Evolutionary conservation across 2,113 vertebrate species (phyloP).

Genomic region (Rhinoptilus africanus): DNA sequence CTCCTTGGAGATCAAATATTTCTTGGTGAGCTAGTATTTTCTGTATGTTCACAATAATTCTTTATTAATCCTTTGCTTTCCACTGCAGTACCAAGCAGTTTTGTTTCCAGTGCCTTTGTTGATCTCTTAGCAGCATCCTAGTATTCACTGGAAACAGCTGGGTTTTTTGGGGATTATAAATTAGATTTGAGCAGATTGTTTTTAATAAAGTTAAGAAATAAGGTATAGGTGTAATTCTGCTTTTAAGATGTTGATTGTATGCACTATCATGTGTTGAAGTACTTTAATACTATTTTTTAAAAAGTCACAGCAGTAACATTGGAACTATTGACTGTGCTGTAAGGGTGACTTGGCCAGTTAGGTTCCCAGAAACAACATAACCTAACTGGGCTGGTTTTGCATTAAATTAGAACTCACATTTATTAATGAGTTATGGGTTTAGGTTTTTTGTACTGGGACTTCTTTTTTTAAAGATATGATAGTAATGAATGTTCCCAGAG

Average conservation of each 20-base stretch:
- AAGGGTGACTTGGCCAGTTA: not conserved
- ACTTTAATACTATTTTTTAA: not conserved
- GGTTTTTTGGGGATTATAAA: not conserved
- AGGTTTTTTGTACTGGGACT: not conserved
- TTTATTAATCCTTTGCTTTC: not conserved
- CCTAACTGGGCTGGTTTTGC: not conserved
- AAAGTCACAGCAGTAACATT: not conserved
- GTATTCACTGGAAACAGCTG: not conserved
- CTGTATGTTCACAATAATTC: not conserved
- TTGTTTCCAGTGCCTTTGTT: not conserved
- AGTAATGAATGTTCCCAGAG: not conserved
- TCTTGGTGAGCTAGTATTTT: not conserved
- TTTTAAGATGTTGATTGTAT: not conserved
- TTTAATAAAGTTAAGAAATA: not conserved
- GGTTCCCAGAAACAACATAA: not conserved
- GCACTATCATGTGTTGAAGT: not conserved
- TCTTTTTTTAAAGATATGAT: not conserved
- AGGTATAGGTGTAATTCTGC: not conserved
- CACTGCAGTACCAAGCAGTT: not conserved
- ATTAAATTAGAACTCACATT: not conserved
- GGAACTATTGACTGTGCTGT: not conserved
- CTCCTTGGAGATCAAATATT: not conserved
- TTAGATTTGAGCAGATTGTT: not conserved
- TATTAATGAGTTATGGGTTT: not conserved
- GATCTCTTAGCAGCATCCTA: not conserved